Evolutionary conservation across 2,797 vertebrate species (phyloP).

Genomic region (Rhincodon typus): DNA sequence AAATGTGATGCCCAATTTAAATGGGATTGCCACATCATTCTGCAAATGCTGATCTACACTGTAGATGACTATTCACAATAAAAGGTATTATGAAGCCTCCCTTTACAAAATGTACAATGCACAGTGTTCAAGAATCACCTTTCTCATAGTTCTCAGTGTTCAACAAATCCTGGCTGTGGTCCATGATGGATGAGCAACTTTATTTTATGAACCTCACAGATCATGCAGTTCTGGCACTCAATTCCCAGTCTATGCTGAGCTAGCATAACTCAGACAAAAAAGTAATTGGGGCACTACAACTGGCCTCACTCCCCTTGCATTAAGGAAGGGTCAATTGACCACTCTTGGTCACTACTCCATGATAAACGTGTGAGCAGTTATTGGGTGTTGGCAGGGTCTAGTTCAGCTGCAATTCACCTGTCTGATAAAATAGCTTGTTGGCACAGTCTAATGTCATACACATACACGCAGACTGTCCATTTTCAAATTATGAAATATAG

Average conservation of each 20-base stretch:
- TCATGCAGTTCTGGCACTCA: background rate
- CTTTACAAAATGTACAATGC: background rate
- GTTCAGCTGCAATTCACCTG: background rate
- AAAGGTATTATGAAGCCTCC: background rate
- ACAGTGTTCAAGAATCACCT: background rate
- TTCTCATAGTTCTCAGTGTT: background rate
- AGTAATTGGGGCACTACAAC: background rate
- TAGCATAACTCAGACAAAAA: background rate
- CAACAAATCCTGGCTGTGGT: background rate
- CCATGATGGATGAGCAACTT: background rate
- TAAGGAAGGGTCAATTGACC: background rate
- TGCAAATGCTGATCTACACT: background rate
- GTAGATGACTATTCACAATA: background rate
- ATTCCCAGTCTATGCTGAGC: background rate
- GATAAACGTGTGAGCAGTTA: background rate
- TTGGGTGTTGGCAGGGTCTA: background rate
- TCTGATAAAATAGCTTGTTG: background rate
- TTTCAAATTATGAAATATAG: background rate
- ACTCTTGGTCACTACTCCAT: background rate
- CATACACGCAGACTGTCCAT: background rate
- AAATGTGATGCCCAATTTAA: background rate
- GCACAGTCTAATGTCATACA: background rate
- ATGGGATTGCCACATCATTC: background rate
- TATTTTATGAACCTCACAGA: background rate
- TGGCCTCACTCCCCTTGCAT: background rate